These are phyloP conservation scores for Cancer borealis DNA, from an alignment of 2,888 invertebrate genomes.

Conservation along the genomic window DNA sequence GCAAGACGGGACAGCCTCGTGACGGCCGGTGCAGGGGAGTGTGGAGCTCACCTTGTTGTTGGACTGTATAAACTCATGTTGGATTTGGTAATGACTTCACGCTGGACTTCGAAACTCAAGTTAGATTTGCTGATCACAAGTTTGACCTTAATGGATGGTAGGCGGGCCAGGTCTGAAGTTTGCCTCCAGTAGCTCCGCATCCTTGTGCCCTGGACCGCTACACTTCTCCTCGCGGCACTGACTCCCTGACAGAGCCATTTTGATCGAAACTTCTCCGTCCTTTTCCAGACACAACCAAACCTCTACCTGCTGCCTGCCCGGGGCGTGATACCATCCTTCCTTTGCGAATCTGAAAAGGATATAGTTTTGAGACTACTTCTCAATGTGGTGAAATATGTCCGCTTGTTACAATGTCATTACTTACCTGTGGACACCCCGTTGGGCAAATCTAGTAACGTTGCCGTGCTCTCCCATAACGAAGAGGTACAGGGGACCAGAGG, in stretches of 20 bases:
- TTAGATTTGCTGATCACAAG: conserved; percentile 38
- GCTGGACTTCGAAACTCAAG: neutral
- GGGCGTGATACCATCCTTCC: neutral
- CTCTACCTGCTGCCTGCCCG: conserved; percentile 18
- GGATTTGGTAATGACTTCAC: conserved; percentile 23
- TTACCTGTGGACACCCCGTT: conserved; percentile 60
- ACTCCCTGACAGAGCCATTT: neutral
- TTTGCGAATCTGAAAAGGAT: neutral
- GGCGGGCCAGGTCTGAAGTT: neutral
- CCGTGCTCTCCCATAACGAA: conserved; percentile 49
- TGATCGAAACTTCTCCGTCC: neutral
- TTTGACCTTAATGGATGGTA: conserved; percentile 33
- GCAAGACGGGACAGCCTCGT: too few relatives aligned
- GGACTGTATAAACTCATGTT: conserved; percentile 29
- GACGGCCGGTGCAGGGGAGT: neutral
- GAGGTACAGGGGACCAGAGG: conserved; percentile 39
- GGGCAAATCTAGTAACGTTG: conserved; percentile 36
- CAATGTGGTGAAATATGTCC: too few relatives aligned
- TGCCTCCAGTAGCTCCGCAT: neutral
- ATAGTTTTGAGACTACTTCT: neutral
- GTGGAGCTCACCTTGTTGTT: neutral
- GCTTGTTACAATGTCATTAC: neutral
- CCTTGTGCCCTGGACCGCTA: neutral
- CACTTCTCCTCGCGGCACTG: neutral
- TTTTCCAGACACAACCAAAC: neutral